phyloP scores from a whole-genome alignment of 2,113 vertebrate species.

The Erythrocebus patas region DNA sequence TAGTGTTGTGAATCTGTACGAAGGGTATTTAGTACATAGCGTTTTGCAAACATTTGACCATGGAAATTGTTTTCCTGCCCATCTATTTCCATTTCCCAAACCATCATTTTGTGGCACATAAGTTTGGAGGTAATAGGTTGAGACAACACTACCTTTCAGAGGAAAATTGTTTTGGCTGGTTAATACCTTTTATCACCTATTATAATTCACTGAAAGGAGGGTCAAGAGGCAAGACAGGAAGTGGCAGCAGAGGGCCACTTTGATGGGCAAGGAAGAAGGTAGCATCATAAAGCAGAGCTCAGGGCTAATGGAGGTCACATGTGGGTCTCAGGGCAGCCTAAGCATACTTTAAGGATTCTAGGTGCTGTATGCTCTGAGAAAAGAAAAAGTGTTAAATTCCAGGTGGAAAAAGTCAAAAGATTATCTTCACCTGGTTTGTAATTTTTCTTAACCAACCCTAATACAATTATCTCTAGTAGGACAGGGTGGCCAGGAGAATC shows the following conservation, averaged over 20 bases:
- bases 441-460: background rate
- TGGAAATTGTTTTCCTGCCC: background rate
- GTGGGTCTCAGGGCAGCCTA: background rate
- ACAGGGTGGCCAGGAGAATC: background rate
- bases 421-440: background rate
- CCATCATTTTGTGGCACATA: background rate
- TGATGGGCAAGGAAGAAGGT: background rate
- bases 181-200: background rate
- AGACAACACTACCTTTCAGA: background rate
- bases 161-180: background rate
- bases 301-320: background rate
- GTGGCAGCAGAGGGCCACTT: background rate
- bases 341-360: background rate
- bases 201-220: background rate
- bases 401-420: background rate
- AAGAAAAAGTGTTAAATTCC: background rate
- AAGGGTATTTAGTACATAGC: background rate
- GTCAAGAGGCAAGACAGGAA: background rate
- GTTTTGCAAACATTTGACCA: background rate
- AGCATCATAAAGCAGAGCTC: background rate
- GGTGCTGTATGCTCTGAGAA: background rate
- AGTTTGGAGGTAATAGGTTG: background rate
- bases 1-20: background rate
- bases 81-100: conserved; percentile 1
- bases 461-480: background rate